These are phyloP conservation scores for Amiota minor DNA, from an alignment of 2,888 invertebrate genomes.

Conservation along the genomic window DNA sequence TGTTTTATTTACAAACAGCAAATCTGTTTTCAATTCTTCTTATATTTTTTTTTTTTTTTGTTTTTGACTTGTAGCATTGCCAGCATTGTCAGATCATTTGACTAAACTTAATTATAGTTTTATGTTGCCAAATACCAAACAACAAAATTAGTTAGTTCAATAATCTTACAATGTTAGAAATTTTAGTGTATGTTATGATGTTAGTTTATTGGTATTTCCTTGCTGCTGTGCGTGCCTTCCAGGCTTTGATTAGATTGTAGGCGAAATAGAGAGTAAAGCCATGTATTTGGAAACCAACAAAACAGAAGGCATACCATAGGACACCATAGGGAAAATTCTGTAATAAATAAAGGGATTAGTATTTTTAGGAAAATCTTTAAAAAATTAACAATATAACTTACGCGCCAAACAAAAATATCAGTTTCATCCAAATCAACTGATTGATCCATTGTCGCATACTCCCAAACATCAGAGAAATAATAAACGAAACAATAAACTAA, in stretches of 20 bases:
- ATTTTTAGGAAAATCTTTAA: background rate
- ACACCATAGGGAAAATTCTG: constrained; percentile 93
- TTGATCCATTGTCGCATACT: constrained; percentile 79
- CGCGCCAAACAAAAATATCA: constrained; percentile 87
- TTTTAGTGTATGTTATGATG: background rate
- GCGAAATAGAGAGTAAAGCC: constrained; percentile 89
- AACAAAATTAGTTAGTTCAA: no score
- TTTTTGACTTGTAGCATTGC: no score
- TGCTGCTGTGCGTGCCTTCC: constrained; percentile 83
- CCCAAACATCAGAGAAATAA: constrained; percentile 88
- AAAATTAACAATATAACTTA: constrained; percentile 65
- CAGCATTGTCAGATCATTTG: no score
- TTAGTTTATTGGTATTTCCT: constrained; percentile 79
- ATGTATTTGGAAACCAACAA: constrained; percentile 91
- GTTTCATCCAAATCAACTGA: constrained; percentile 78
- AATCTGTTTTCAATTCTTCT: background rate
- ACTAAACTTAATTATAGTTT: no score
- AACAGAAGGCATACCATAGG: constrained; percentile 92
- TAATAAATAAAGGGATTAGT: constrained; percentile 64
- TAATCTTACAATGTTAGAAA: no score
- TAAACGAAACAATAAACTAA: constrained; percentile 86
- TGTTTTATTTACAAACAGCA: constrained; percentile 25
- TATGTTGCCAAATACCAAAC: no score
- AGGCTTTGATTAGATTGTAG: constrained; percentile 85
- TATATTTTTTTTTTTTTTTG: constrained; percentile 3